These are phyloP conservation scores for Lasius platythorax DNA, from an alignment of 2,888 invertebrate genomes.

Conservation along the genomic window DNA sequence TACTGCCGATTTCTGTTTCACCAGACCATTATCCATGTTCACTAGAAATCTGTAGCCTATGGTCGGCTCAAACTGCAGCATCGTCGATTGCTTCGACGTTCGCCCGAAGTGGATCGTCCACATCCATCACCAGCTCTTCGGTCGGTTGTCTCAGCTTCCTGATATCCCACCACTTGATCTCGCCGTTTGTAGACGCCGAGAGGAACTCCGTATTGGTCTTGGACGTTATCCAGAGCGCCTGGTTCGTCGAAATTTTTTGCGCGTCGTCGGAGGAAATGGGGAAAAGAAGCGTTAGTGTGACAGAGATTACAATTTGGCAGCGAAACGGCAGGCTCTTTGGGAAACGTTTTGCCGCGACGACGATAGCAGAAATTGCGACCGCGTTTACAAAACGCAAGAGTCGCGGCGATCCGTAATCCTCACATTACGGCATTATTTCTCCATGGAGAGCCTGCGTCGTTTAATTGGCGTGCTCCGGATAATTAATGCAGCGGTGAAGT, in stretches of 20 bases:
- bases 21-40: conserved; percentile 89
- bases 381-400: conserved; percentile 11
- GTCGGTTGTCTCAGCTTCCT: conserved; percentile 91
- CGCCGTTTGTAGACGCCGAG: conserved; percentile 96
- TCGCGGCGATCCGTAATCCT: background rate
- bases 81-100: conserved; percentile 90
- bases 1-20: conserved; percentile 87
- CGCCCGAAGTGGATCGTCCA: conserved; percentile 88
- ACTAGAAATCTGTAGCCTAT: conserved; percentile 93
- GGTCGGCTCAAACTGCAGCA: conserved; percentile 92
- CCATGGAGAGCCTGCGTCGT: background rate
- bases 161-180: conserved; percentile 95
- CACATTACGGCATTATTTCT: background rate
- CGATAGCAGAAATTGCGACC: conserved; percentile 22
- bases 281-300: conserved; percentile 27
- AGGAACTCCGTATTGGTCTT: conserved; percentile 98
- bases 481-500: conserved; percentile 10
- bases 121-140: conserved; percentile 91
- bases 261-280: background rate
- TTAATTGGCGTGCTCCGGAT: conserved; percentile 9
- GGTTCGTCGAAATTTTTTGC: conserved; percentile 69
- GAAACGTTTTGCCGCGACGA: conserved; percentile 22
- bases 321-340: conserved; percentile 27
- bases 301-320: conserved; percentile 54
- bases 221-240: conserved; percentile 95